Percentiles rank a stretch among this genome's conserved stretches.
phyloP scores from a whole-genome alignment of 2,113 vertebrate species.

The Noturus placidus region DNA sequence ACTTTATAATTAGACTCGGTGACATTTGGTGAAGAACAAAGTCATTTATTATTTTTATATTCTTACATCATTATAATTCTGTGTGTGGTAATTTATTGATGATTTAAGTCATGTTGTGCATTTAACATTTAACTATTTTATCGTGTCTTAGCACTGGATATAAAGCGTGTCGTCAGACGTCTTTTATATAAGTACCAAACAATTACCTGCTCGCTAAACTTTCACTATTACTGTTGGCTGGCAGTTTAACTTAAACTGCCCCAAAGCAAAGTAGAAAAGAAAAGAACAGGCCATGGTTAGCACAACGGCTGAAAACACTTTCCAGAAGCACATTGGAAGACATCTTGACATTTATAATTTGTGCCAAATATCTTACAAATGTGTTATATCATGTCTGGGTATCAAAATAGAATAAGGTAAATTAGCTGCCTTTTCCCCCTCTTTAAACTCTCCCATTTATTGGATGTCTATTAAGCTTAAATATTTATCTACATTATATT shows the following conservation, averaged over 20 bases:
- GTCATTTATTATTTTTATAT: neutral
- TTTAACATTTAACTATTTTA: neutral
- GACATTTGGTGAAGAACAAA: neutral
- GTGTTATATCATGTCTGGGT: neutral
- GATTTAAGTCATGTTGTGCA: neutral
- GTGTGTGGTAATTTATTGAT: neutral
- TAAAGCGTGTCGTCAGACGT: neutral
- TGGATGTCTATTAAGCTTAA: neutral
- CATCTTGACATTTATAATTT: neutral
- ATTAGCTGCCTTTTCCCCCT: neutral
- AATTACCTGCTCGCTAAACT: neutral
- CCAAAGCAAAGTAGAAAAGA: neutral
- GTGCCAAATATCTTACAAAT: slow-evolving; percentile 15
- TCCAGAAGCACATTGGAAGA: slow-evolving; percentile 9
- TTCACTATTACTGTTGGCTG: neutral
- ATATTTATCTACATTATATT: neutral
- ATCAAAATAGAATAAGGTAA: slow-evolving; percentile 1
- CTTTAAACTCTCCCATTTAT: neutral
- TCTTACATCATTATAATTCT: neutral
- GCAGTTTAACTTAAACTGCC: neutral
- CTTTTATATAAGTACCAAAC: neutral
- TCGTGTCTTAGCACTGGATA: neutral
- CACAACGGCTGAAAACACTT: neutral
- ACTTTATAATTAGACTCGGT: neutral
- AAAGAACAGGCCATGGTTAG: neutral